Evolutionary conservation across 2,797 vertebrate genomes (phyloP).

Genomic region (Melanotaenia trifasciata): DNA sequence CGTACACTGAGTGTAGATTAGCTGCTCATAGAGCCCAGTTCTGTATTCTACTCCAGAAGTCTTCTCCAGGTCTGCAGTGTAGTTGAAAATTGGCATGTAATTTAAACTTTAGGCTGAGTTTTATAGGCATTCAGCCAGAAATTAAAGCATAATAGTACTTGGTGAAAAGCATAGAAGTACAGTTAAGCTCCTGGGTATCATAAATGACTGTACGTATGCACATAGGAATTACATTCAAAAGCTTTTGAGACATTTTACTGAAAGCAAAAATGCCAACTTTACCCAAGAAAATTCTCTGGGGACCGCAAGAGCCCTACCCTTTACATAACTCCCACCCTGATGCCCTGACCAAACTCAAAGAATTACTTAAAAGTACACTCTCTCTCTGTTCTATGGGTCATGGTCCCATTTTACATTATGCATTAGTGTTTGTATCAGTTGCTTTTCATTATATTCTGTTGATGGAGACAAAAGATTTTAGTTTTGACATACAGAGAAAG

Average conservation of each 20-base stretch:
- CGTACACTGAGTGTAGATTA: not conserved
- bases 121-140: not conserved
- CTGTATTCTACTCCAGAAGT: not conserved
- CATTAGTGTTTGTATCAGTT: not conserved
- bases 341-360: not conserved
- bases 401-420: not conserved
- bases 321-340: not conserved
- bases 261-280: not conserved
- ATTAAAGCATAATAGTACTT: not conserved
- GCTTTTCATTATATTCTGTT: slow-evolving; percentile 13
- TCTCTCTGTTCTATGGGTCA: not conserved
- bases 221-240: not conserved
- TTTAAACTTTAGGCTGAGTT: not conserved
- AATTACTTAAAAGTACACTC: not conserved
- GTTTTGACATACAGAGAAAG: not conserved
- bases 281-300: not conserved
- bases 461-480: not conserved
- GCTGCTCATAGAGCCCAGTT: not conserved
- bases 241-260: not conserved
- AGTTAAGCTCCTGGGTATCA: not conserved
- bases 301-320: not conserved
- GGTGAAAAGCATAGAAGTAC: not conserved
- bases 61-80: no score
- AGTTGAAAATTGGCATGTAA: not conserved
- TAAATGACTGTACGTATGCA: not conserved